These are phyloP conservation scores for Acropora tenuis DNA, from an alignment of 64 coral and sea anemone genomes.

Conservation along the genomic window DNA sequence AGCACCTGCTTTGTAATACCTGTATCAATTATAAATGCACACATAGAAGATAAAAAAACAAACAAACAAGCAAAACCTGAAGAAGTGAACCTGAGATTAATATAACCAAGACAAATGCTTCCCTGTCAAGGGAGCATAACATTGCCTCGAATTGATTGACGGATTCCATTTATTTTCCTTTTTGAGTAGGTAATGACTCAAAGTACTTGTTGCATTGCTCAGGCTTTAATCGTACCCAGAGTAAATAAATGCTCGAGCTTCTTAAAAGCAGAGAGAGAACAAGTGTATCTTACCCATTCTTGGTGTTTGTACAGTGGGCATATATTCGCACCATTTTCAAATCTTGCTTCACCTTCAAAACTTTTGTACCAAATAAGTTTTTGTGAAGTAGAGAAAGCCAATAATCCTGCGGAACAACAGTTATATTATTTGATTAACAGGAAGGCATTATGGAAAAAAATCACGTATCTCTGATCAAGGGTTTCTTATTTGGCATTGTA, in stretches of 20 bases:
- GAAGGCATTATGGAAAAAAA: too few relatives aligned
- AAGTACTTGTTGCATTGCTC: too few relatives aligned
- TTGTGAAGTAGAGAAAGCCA: constrained; percentile 89
- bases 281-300: constrained; percentile 2
- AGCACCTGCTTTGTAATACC: constrained; percentile 60
- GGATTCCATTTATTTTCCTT: too few relatives aligned
- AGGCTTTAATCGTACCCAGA: too few relatives aligned
- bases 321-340: constrained; percentile 68
- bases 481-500: too few relatives aligned
- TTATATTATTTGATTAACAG: background rate
- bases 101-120: background rate
- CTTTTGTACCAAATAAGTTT: constrained; percentile 74
- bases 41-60: background rate
- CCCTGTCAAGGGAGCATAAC: background rate
- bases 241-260: too few relatives aligned
- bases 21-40: background rate
- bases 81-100: background rate
- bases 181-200: too few relatives aligned
- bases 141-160: too few relatives aligned
- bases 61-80: background rate
- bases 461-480: too few relatives aligned
- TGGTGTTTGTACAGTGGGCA: constrained; percentile 87
- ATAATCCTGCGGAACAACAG: constrained; percentile 54
- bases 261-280: background rate
- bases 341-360: constrained; percentile 59